Percentiles rank a stretch among this genome's conserved stretches.
Conservation (phyloP, 1,140 invertebrate species). For the Musca vetustissima region DNA sequence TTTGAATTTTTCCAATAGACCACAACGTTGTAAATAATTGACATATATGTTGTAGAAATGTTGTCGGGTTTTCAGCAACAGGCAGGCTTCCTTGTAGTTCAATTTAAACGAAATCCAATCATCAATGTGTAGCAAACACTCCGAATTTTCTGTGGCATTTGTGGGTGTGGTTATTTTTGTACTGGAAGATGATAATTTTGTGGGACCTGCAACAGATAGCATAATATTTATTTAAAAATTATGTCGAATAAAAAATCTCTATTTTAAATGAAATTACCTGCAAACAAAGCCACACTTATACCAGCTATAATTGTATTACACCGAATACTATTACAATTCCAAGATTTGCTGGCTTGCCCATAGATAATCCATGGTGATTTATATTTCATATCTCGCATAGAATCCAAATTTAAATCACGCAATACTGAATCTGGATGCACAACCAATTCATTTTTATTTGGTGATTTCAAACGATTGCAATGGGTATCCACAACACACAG, state of each 20-base stretch:
- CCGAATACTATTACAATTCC: conserved; percentile 67
- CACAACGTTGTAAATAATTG: conserved; percentile 38
- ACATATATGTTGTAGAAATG: conserved; percentile 65
- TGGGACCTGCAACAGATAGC: background rate
- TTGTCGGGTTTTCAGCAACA: conserved; percentile 73
- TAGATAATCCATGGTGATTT: conserved; percentile 83
- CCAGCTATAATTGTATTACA: conserved; percentile 79
- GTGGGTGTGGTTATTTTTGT: conserved; percentile 34
- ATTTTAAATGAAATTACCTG: conserved; percentile 45
- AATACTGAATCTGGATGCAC: conserved; percentile 67
- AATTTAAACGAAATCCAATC: conserved; percentile 80
- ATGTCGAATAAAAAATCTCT: background rate
- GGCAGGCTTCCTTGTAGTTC: conserved; percentile 66
- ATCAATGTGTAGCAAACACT: conserved; percentile 60
- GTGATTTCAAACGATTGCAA: conserved; percentile 34
- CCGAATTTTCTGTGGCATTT: conserved; percentile 29
- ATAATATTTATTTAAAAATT: background rate
- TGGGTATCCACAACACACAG: conserved; percentile 66
- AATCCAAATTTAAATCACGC: conserved; percentile 48
- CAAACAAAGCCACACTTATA: conserved; percentile 72
- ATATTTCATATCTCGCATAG: conserved; percentile 56
- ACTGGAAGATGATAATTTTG: conserved; percentile 58
- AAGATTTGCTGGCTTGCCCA: conserved; percentile 75
- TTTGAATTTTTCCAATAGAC: conserved; percentile 31
- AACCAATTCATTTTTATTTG: conserved; percentile 28